These are phyloP conservation scores for Ophthalmolycus amberensis DNA, from an alignment of 2,113 vertebrate species.

Conservation along the genomic window DNA sequence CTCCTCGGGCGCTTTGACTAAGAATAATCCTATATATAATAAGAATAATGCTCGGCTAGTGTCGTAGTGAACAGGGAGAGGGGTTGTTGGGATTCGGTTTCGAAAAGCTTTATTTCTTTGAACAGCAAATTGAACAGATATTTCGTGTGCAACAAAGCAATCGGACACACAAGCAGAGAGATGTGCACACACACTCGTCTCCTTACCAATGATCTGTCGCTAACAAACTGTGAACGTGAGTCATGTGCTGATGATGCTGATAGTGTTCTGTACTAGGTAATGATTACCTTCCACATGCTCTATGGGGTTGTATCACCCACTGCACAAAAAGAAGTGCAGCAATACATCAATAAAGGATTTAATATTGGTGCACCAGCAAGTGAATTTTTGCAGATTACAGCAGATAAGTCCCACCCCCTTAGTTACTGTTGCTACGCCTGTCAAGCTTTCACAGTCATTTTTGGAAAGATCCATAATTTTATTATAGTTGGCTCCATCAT, in stretches of 20 bases:
- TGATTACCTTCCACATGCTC: constrained; percentile 28
- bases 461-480: not conserved
- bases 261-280: constrained; percentile 7
- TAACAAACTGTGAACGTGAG: constrained; percentile 21
- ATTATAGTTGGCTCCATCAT: no score
- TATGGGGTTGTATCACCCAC: no score
- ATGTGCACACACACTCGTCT: not conserved
- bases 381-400: not conserved
- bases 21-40: no score
- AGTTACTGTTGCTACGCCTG: not conserved
- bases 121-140: not conserved
- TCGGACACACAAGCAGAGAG: not conserved
- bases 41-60: constrained; percentile 3
- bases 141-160: not conserved
- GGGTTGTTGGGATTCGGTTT: not conserved
- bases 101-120: not conserved
- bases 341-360: no score
- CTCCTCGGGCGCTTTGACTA: constrained; percentile 33
- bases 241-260: constrained; percentile 10
- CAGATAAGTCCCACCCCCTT: not conserved
- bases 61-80: not conserved
- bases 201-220: constrained; percentile 1
- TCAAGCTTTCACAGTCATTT: not conserved
- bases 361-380: not conserved
- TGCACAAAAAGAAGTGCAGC: no score